phyloP scores from a whole-genome alignment of 2,888 invertebrate genomes.

The Nemoura dubitans region DNA sequence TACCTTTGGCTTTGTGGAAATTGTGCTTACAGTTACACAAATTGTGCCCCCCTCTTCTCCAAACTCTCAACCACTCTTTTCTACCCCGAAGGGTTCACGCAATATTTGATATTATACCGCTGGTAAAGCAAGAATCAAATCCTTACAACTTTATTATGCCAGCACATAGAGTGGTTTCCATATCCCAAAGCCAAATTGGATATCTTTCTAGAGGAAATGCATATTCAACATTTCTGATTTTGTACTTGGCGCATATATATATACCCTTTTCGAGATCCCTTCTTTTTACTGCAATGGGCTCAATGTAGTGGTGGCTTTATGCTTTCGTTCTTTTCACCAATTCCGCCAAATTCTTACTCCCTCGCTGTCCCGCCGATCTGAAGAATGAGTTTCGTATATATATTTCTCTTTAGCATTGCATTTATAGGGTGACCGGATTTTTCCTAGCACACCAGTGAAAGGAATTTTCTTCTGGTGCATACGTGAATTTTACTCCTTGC shows the following conservation, averaged over 20 bases:
- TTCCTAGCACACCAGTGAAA: not conserved
- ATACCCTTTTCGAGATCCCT: not conserved
- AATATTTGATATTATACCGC: not conserved
- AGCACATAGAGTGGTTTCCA: slow-evolving; percentile 8
- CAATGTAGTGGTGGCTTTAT: not conserved
- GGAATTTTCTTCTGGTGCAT: not conserved
- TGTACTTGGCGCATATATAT: not conserved
- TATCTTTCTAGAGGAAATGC: slow-evolving; percentile 24
- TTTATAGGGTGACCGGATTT: not conserved
- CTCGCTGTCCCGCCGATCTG: not conserved
- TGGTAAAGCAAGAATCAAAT: not conserved
- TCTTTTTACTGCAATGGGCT: not conserved
- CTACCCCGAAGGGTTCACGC: not conserved
- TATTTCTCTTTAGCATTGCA: not conserved
- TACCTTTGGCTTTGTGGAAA: not conserved
- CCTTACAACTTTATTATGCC: slow-evolving; percentile 28
- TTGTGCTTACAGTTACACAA: not conserved
- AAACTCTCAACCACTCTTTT: not conserved
- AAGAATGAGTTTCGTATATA: not conserved
- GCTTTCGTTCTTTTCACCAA: not conserved
- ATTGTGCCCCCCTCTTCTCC: not conserved
- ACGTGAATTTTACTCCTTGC: not conserved
- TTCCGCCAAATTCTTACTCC: not conserved
- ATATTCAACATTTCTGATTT: slow-evolving; percentile 35
- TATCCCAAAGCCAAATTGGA: slow-evolving; percentile 33